Conservation (phyloP, 2,888 invertebrate species). For the Poecilus cupreus region DNA sequence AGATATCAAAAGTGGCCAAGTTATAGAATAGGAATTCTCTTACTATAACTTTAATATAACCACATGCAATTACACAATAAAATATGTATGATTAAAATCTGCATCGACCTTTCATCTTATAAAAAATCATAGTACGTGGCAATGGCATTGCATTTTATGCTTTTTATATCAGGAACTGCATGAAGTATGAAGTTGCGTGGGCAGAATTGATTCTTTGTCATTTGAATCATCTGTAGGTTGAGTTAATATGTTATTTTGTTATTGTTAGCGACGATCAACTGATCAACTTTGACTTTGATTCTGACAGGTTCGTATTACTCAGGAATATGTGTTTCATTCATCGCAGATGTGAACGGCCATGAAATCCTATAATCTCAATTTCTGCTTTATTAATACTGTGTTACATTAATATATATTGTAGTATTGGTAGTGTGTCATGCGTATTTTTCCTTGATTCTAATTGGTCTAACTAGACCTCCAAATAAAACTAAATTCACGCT, state of each 20-base stretch:
- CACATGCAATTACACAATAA: not conserved
- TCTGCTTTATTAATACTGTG: no score
- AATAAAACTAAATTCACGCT: no score
- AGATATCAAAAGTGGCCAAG: no score
- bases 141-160: not conserved
- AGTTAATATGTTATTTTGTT: no score
- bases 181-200: not conserved
- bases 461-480: no score
- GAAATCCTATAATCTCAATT: no score
- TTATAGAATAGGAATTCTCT: no score
- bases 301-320: not conserved
- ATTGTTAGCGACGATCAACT: not conserved
- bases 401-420: no score
- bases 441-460: no score
- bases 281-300: not conserved
- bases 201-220: not conserved
- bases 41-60: not conserved
- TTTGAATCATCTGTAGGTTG: not conserved
- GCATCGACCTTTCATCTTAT: conserved; percentile 4
- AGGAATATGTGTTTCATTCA: not conserved
- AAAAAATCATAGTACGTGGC: conserved; percentile 14
- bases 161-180: not conserved
- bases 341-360: no score
- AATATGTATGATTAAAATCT: conserved; percentile 16
- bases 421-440: no score